phyloP scores from a whole-genome alignment of 2,888 invertebrate species.

The Agelastica alni region DNA sequence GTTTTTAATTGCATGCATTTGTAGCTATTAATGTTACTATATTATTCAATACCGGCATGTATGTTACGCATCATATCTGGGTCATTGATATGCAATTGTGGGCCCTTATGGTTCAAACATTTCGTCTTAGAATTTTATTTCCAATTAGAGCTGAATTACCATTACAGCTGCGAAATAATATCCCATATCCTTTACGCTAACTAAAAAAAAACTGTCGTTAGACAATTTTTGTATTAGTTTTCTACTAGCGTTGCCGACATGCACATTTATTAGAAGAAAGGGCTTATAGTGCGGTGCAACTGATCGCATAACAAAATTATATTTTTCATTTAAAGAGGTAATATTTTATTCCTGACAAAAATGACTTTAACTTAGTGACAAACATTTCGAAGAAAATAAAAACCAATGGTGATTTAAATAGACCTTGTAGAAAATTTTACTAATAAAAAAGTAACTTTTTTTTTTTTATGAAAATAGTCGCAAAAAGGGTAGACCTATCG shows the following conservation, averaged over 20 bases:
- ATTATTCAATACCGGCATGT: slow-evolving; percentile 26
- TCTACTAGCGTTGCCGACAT: slow-evolving; percentile 3
- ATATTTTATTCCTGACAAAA: too few species aligned
- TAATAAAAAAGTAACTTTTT: too few species aligned
- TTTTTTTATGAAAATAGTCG: too few species aligned
- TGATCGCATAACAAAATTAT: too few species aligned
- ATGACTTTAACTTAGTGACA: too few species aligned
- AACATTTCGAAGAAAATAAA: too few species aligned
- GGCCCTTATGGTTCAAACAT: slow-evolving; percentile 23
- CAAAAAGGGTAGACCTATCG: too few species aligned
- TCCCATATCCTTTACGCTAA: slow-evolving; percentile 16
- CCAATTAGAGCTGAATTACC: slow-evolving; percentile 14
- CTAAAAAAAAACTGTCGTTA: slow-evolving; percentile 9
- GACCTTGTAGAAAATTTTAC: too few species aligned
- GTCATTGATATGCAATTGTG: slow-evolving; percentile 27
- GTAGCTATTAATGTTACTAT: slow-evolving; percentile 24
- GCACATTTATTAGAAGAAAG: slow-evolving; percentile 10
- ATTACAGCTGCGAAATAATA: slow-evolving; percentile 20
- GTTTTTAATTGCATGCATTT: slow-evolving; percentile 22
- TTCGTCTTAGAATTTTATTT: slow-evolving; percentile 23
- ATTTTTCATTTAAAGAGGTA: too few species aligned
- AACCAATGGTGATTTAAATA: too few species aligned
- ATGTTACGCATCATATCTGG: slow-evolving; percentile 20
- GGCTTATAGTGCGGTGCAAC: slow-evolving; percentile 12
- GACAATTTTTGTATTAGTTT: slow-evolving; percentile 12